These are phyloP conservation scores for Coenobita brevimanus DNA, from an alignment of 1,140 invertebrate genomes.

Conservation along the genomic window DNA sequence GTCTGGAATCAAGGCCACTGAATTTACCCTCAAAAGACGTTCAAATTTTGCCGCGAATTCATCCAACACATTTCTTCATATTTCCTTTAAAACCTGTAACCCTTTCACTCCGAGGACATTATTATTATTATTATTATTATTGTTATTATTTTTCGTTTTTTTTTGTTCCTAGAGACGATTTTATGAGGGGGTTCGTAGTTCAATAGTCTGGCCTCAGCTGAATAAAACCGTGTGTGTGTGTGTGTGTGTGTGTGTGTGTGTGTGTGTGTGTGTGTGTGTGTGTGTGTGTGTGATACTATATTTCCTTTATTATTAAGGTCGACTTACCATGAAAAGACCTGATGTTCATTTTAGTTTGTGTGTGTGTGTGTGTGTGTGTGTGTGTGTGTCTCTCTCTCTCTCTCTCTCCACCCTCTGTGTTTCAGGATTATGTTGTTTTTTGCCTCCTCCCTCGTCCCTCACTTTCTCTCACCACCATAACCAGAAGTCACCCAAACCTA, in stretches of 20 bases:
- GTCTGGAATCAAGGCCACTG: too few species aligned
- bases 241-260: constrained; percentile 22
- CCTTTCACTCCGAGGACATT: not conserved
- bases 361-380: constrained; percentile 20
- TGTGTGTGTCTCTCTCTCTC: constrained; percentile 11
- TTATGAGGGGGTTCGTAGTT: not conserved
- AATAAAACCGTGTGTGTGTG: not conserved
- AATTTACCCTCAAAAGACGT: too few species aligned
- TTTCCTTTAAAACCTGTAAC: not conserved
- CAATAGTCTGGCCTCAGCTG: not conserved
- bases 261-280: constrained; percentile 23
- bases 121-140: constrained; percentile 17
- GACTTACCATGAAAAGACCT: not conserved
- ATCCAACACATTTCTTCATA: not conserved
- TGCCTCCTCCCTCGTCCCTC: not conserved
- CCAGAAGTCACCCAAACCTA: too few species aligned
- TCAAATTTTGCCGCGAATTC: not conserved
- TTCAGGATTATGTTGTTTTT: not conserved
- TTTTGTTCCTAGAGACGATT: not conserved
- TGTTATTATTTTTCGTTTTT: constrained; percentile 5
- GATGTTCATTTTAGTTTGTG: too few species aligned
- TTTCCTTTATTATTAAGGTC: not conserved
- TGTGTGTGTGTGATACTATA: not conserved
- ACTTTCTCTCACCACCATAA: not conserved
- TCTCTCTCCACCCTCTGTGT: not conserved